Evolutionary conservation across 2,113 vertebrate genomes (phyloP).

Genomic region (Gambusia affinis): DNA sequence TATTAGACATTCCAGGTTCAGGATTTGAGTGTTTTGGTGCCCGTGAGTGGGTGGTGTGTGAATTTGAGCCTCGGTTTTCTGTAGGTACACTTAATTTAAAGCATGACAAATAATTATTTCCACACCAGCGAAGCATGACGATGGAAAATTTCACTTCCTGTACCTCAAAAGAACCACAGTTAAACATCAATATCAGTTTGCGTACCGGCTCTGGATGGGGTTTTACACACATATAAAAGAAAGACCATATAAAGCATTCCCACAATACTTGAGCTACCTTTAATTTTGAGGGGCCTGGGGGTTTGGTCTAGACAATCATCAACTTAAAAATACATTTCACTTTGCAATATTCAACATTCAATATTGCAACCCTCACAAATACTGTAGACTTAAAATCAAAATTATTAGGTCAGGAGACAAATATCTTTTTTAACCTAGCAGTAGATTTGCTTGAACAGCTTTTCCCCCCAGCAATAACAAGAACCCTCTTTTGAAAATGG

Average conservation of each 20-base stretch:
- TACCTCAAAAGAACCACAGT: constrained; percentile 10
- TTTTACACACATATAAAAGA: background rate
- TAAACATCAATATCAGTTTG: constrained; percentile 37
- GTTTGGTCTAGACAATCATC: no score
- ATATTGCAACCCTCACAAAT: no score
- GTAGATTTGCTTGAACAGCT: no score
- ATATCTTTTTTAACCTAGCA: no score
- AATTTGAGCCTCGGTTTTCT: constrained; percentile 10
- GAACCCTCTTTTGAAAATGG: no score
- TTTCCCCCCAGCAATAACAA: no score
- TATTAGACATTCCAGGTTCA: constrained; percentile 23
- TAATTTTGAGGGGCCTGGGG: no score
- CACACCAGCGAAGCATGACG: constrained; percentile 35
- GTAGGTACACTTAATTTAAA: constrained; percentile 30
- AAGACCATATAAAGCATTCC: background rate
- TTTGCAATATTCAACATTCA: no score
- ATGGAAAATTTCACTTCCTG: constrained; percentile 36
- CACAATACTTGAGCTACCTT: background rate
- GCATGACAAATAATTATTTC: constrained; percentile 33
- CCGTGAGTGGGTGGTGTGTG: constrained; percentile 2
- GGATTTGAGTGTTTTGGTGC: constrained; percentile 17
- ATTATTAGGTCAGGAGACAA: no score
- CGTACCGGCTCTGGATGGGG: constrained; percentile 18
- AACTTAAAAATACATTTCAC: no score
- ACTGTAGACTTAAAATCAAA: no score